Conservation (phyloP, 2,113 vertebrate species). For the Bambusicola thoracicus region DNA sequence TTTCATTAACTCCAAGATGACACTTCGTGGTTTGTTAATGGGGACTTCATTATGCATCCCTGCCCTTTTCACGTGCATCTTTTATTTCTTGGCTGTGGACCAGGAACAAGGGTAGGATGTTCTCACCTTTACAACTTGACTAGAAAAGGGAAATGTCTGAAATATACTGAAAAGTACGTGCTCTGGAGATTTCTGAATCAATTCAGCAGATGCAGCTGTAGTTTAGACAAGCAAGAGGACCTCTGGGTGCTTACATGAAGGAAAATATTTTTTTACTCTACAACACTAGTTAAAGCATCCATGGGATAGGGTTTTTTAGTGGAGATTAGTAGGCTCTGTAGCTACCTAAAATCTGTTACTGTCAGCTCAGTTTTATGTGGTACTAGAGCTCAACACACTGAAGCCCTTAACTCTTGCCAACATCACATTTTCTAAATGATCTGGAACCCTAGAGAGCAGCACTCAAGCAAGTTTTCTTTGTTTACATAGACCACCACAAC, state of each 20-base stretch:
- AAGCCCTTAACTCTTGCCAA: neutral
- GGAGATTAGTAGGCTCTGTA: neutral
- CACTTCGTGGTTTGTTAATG: neutral
- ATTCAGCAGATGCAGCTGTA: neutral
- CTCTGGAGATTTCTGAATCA: neutral
- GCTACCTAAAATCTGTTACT: neutral
- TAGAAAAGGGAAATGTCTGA: constrained; percentile 10
- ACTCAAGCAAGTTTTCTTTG: neutral
- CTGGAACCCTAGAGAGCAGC: neutral
- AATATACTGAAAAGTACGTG: neutral
- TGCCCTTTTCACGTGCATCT: neutral
- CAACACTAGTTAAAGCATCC: neutral
- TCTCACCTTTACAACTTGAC: neutral
- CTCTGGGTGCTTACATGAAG: neutral
- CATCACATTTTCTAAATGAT: neutral
- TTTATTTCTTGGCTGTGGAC: neutral
- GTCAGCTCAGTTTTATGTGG: neutral
- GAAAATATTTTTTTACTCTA: neutral
- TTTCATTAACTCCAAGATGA: neutral
- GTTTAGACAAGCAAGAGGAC: neutral
- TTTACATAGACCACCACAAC: neutral
- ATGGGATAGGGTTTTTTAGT: neutral
- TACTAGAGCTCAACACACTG: neutral
- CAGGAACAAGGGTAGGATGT: neutral
- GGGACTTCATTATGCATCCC: neutral